Percentiles rank a stretch among this genome's conserved stretches.
Conservation (phyloP, 2,888 invertebrate species). For the Limnephilus rhombicus region DNA sequence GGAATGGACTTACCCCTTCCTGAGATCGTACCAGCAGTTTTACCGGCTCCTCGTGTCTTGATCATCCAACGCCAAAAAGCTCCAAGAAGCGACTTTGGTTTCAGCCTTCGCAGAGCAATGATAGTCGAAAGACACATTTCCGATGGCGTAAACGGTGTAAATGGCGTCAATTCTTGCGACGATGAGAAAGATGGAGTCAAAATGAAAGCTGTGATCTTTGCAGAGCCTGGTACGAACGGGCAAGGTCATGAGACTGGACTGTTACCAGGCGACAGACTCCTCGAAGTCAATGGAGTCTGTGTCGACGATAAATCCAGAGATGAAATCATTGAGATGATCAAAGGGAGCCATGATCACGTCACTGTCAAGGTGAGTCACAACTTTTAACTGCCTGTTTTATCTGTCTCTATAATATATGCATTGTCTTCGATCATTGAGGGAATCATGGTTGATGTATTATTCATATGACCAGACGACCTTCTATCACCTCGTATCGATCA, state of each 20-base stretch:
- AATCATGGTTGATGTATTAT: background rate
- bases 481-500: background rate
- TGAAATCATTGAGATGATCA: conserved; percentile 95
- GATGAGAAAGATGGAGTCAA: conserved; percentile 72
- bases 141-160: conserved; percentile 69
- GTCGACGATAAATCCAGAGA: conserved; percentile 93
- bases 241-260: conserved; percentile 88
- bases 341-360: conserved; percentile 89
- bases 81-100: conserved; percentile 95
- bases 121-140: conserved; percentile 82
- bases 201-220: conserved; percentile 89
- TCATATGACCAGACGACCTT: background rate
- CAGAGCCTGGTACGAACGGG: conserved; percentile 88
- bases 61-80: conserved; percentile 88
- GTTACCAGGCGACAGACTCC: conserved; percentile 94
- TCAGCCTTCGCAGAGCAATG: conserved; percentile 92
- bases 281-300: conserved; percentile 92
- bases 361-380: conserved; percentile 87
- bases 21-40: conserved; percentile 81
- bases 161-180: conserved; percentile 73
- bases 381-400: conserved; percentile 24
- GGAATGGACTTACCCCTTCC: conserved; percentile 86
- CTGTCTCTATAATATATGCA: background rate
- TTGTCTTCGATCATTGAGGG: background rate
- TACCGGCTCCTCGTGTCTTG: conserved; percentile 86